Base-by-base conservation (phyloP, 2,113 vertebrate genomes). In the Dryoscopus gambensis region DNA sequence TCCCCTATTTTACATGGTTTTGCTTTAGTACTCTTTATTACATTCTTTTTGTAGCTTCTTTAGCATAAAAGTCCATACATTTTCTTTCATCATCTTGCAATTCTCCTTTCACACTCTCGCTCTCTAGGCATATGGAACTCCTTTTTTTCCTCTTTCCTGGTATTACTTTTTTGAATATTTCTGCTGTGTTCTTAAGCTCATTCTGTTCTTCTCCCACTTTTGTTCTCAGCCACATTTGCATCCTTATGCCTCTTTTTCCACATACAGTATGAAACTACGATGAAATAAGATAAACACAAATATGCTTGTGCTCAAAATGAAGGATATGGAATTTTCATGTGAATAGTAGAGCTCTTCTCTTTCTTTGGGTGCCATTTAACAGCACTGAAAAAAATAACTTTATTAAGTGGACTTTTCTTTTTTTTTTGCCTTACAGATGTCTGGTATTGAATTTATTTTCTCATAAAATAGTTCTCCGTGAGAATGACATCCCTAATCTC, bases 221-320 rank as follows among this genome's bases (percentile, higher is more conserved):
- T 88, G 47, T 93, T 94, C 68, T 90, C 47, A 60, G 47, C 27
- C 47, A 63, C 52, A 88, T 84, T 77, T 96, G 31, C 73, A 84
- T 84, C 64, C 68, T 59, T 80, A 76, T 83, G 67, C 27, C 40
- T 74, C 70, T 80, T 92, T 73, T 70, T 15, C 11, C 47, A 37
- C 15, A 73, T 49, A 44, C 8, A 81, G 15, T 71, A 47, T 64
- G 65, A 77, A 95, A 81, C 22, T 64, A 53, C 0, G 0, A 84
- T 84, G 39, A 86, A 86, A 67, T 62, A 70, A 91, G 82, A 93
- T 73, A 96, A 93, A 94, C 16, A 94, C 19, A 93, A 90, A 93
- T 64, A 64, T 25, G 16, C 55, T 44, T 78, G 33, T 37, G 44
- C 69, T 92, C 59, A 95, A 92, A 86, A 94, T 60, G 25, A 91